Conservation (phyloP, 2,113 vertebrate species). For the Hymenochirus boettgeri region DNA sequence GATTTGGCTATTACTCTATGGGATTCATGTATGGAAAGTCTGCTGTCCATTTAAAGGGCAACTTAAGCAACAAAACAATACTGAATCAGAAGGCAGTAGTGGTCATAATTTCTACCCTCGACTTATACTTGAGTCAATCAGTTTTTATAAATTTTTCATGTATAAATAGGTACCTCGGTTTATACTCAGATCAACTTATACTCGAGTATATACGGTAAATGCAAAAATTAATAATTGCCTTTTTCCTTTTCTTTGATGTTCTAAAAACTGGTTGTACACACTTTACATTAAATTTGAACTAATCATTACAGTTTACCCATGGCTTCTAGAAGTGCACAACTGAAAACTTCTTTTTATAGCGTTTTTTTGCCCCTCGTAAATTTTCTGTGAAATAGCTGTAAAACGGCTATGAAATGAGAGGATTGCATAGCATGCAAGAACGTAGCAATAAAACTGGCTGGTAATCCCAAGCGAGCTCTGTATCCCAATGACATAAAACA, state of each 20-base stretch:
- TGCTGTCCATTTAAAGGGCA: no score
- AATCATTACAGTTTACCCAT: not conserved
- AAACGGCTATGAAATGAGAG: slow-evolving; percentile 25
- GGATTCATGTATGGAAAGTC: no score
- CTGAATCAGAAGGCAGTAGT: no score
- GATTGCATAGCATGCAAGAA: slow-evolving; percentile 9
- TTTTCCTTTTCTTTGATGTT: not conserved
- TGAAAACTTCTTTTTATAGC: not conserved
- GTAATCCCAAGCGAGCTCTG: not conserved
- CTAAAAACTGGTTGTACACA: not conserved
- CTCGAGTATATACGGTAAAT: no score
- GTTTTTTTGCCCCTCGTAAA: slow-evolving; percentile 29
- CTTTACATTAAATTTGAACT: not conserved
- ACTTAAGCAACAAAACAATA: no score
- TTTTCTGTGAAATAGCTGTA: slow-evolving; percentile 13
- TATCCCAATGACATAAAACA: slow-evolving; percentile 28
- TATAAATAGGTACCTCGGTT: no score
- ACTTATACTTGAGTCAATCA: no score
- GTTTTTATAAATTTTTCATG: no score
- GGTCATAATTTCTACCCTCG: no score
- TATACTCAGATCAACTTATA: no score
- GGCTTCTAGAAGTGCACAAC: not conserved
- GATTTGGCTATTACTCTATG: no score
- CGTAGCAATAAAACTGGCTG: slow-evolving; percentile 14
- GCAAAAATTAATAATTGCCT: no score